Evolutionary conservation across 23 tunicate genomes (phyloP).

Genomic region (Styela plicata): DNA sequence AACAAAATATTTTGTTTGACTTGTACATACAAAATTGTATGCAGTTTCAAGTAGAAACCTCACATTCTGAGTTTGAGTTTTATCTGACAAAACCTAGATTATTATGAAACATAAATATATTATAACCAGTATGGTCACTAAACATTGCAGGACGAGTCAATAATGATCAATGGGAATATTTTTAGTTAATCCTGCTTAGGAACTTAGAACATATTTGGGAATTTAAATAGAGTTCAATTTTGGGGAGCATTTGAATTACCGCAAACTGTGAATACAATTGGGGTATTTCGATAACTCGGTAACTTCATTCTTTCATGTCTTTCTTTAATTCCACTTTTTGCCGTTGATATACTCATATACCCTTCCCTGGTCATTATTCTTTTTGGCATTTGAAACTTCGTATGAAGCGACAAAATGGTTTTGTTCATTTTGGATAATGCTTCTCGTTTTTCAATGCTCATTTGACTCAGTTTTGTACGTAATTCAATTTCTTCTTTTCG

Average conservation of each 20-base stretch:
- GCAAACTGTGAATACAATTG: background rate
- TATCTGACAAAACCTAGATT: background rate
- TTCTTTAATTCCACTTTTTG: background rate
- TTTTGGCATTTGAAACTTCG: background rate
- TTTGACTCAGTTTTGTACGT: background rate
- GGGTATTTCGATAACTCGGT: background rate
- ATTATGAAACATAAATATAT: no score
- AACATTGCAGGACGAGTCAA: no score
- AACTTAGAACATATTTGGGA: background rate
- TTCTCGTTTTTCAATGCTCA: background rate
- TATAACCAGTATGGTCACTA: no score
- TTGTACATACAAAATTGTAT: no score
- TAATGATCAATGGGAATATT: no score
- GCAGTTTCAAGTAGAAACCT: no score
- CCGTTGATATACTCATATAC: background rate
- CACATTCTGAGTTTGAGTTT: no score
- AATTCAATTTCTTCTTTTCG: slow-evolving; percentile 1
- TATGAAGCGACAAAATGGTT: background rate
- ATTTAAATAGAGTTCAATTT: background rate
- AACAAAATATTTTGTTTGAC: no score
- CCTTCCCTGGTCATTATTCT: no score
- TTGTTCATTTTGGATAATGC: background rate
- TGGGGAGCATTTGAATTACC: background rate
- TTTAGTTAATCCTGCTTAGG: no score
- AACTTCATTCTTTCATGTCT: background rate